Evolutionary conservation across 1,140 invertebrate species (phyloP).

Genomic region (Penaeus chinensis): DNA sequence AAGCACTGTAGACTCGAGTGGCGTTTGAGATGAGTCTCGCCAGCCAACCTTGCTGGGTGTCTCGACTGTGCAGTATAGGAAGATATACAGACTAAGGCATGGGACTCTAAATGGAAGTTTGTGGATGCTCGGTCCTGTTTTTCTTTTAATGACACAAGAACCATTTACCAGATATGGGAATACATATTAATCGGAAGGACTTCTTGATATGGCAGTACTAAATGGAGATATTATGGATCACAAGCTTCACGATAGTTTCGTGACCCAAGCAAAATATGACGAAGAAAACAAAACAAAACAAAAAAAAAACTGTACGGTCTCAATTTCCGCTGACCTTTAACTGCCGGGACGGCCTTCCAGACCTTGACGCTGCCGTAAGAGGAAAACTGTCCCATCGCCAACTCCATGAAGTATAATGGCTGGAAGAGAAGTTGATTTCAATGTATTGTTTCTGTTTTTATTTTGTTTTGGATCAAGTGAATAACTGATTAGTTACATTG

Average conservation of each 20-base stretch:
- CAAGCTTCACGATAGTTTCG: background rate
- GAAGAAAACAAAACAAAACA: background rate
- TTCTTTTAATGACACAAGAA: background rate
- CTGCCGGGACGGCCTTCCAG: constrained; percentile 67
- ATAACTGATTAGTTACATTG: no score
- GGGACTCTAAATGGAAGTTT: background rate
- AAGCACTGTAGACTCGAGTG: no score
- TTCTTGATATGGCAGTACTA: background rate
- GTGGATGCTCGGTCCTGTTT: no score
- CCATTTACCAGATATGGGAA: background rate
- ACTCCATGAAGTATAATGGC: constrained; percentile 64
- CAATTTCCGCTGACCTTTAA: constrained; percentile 66
- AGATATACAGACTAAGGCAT: background rate
- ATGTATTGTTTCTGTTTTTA: background rate
- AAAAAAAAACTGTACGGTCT: background rate
- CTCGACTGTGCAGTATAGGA: no score
- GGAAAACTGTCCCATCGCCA: constrained; percentile 72
- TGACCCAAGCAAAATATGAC: background rate
- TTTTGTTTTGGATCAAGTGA: no score
- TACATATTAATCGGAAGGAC: background rate
- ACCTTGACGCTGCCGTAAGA: constrained; percentile 67
- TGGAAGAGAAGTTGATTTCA: constrained; percentile 65
- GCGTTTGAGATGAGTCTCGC: no score
- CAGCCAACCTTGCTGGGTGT: no score
- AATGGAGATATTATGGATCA: background rate